Evolutionary conservation across 2,888 invertebrate genomes (phyloP).

Genomic region (Neoitamus cyanurus): DNA sequence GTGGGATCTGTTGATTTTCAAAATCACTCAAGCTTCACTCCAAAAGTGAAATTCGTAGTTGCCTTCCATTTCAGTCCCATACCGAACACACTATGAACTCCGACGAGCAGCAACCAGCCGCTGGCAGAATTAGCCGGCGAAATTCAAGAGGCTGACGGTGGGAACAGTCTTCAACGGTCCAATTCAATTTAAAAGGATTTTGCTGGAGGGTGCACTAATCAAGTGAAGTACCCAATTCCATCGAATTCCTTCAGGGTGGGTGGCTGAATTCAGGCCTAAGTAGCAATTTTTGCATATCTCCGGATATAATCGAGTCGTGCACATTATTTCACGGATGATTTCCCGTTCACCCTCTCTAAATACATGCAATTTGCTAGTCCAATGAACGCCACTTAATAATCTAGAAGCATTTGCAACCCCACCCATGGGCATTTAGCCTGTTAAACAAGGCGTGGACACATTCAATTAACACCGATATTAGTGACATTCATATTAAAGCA

Average conservation of each 20-base stretch:
- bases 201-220: neutral
- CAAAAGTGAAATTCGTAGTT: neutral
- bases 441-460: neutral
- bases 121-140: neutral
- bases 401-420: neutral
- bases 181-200: neutral
- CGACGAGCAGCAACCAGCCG: neutral
- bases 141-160: neutral
- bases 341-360: neutral
- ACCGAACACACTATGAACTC: neutral
- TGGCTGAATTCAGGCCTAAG: neutral
- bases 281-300: conserved; percentile 14
- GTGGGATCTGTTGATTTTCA: neutral
- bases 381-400: neutral
- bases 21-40: neutral
- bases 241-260: neutral
- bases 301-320: neutral
- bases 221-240: conserved; percentile 6
- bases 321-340: conserved; percentile 13
- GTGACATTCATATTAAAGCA: neutral
- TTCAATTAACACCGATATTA: neutral
- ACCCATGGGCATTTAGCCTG: neutral
- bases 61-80: neutral
- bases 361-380: neutral
- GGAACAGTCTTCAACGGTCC: neutral